These are phyloP conservation scores for Neoseiulus cucumeris DNA, from an alignment of 1,140 invertebrate species.

Conservation along the genomic window DNA sequence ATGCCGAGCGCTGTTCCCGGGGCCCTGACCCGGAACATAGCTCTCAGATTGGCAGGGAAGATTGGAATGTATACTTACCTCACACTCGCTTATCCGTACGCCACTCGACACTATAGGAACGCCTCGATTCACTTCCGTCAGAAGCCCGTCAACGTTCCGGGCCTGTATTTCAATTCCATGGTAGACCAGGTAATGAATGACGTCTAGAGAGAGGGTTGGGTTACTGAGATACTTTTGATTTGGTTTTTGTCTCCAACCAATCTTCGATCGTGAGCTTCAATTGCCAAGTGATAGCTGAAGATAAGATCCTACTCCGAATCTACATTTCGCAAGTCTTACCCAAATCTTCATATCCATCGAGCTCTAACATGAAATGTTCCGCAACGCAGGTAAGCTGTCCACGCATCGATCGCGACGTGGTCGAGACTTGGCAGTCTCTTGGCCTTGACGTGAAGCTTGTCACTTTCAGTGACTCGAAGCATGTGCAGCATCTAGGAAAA, in stretches of 20 bases:
- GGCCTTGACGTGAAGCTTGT: not conserved
- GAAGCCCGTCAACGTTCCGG: not conserved
- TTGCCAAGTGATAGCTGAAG: no score
- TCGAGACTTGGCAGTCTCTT: not conserved
- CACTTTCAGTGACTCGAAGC: slow-evolving; percentile 1
- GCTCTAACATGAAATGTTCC: not conserved
- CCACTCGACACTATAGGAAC: not conserved
- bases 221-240: no score
- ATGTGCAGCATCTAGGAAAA: slow-evolving; percentile 3
- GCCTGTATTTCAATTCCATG: slow-evolving; percentile 7
- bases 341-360: no score
- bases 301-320: no score
- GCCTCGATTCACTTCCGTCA: not conserved
- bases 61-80: not conserved
- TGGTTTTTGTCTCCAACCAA: no score
- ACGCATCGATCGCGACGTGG: not conserved
- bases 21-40: not conserved
- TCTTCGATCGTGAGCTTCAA: no score
- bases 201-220: no score
- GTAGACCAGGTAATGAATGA: slow-evolving; percentile 1
- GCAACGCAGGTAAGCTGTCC: not conserved
- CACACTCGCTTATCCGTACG: not conserved
- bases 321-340: no score
- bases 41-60: not conserved
- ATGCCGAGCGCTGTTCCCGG: not conserved